Conservation (phyloP, 2,113 vertebrate species). For the Cebus imitator region DNA sequence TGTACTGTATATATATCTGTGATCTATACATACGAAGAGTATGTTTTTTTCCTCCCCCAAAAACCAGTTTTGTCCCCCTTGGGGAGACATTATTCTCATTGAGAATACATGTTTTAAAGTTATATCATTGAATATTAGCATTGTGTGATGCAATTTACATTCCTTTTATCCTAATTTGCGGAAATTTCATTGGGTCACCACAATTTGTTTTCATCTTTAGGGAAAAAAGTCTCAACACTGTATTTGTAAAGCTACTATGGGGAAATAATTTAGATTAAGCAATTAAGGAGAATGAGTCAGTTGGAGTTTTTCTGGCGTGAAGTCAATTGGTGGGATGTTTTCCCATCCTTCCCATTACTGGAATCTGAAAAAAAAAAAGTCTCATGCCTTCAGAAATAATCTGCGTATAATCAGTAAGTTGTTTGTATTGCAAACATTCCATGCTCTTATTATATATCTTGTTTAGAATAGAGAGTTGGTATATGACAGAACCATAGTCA, state of each 20-base stretch:
- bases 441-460: background rate
- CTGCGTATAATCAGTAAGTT: background rate
- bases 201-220: slow-evolving; percentile 51
- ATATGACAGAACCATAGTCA: slow-evolving; percentile 12
- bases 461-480: slow-evolving; percentile 31
- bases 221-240: slow-evolving; percentile 11
- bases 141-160: background rate
- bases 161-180: slow-evolving; percentile 31
- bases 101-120: background rate
- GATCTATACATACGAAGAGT: background rate
- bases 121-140: background rate
- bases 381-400: slow-evolving; percentile 14
- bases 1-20: background rate
- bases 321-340: slow-evolving; percentile 5
- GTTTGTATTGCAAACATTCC: background rate
- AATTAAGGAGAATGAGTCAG: slow-evolving; percentile 55
- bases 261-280: slow-evolving; percentile 61
- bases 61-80: background rate
- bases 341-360: slow-evolving; percentile 16
- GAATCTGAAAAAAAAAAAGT: slow-evolving; percentile 10
- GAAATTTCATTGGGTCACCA: slow-evolving; percentile 19
- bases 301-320: slow-evolving; percentile 26
- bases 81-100: background rate
- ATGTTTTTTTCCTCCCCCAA: background rate
- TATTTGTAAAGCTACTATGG: slow-evolving; percentile 46